These are phyloP conservation scores for Cenopis cana DNA, from an alignment of 2,888 invertebrate species.

Conservation along the genomic window DNA sequence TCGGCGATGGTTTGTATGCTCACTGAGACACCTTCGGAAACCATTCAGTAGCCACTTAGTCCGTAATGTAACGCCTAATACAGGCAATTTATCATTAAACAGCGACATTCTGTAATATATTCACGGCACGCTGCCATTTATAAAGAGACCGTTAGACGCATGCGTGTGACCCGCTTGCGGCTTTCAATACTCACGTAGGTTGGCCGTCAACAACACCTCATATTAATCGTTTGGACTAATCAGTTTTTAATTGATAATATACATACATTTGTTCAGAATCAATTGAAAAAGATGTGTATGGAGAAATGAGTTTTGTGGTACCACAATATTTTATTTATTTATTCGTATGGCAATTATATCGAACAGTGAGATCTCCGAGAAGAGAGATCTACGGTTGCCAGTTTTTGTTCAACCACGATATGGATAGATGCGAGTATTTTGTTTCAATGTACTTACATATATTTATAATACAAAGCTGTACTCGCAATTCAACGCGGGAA, in stretches of 20 bases:
- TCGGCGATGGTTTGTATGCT: background rate
- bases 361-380: no score
- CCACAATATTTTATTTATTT: no score
- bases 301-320: background rate
- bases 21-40: background rate
- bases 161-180: constrained; percentile 76
- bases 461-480: background rate
- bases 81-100: constrained; percentile 38
- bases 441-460: background rate
- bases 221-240: constrained; percentile 4
- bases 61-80: constrained; percentile 21
- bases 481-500: no score
- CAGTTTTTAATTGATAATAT: constrained; percentile 2
- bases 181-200: constrained; percentile 51
- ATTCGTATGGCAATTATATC: no score
- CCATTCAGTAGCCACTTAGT: constrained; percentile 17
- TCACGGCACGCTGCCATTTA: constrained; percentile 65
- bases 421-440: background rate
- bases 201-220: constrained; percentile 16
- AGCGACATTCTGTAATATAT: constrained; percentile 57
- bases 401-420: no score
- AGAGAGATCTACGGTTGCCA: no score
- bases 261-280: background rate
- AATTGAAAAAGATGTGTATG: background rate
- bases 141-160: constrained; percentile 70